Conservation (phyloP, 1,140 invertebrate genomes). For the Batillaria attramentaria region DNA sequence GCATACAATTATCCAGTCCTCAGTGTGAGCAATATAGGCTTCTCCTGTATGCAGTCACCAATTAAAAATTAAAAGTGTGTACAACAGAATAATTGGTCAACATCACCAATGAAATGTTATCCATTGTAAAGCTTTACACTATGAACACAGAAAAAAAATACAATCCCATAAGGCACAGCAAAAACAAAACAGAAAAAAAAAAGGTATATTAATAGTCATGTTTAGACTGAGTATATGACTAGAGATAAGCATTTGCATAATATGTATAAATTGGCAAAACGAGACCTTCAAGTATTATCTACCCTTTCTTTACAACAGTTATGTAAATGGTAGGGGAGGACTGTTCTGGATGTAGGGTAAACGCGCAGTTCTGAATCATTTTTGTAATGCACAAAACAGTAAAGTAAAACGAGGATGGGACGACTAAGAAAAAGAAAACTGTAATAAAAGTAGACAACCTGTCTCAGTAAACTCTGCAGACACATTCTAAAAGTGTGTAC, state of each 20-base stretch:
- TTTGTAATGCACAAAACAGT: slow-evolving; percentile 15
- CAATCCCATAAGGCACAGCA: slow-evolving; percentile 65
- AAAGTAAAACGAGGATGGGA: slow-evolving; percentile 24
- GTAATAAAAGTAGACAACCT: slow-evolving; percentile 35
- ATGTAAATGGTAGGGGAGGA: slow-evolving; percentile 21
- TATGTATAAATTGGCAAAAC: slow-evolving; percentile 19
- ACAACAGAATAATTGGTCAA: slow-evolving; percentile 45
- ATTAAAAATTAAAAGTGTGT: slow-evolving; percentile 45
- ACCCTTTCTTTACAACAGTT: slow-evolving; percentile 23
- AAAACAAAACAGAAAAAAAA: slow-evolving; percentile 48
- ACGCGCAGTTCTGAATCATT: slow-evolving; percentile 2
- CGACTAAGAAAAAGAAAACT: slow-evolving; percentile 15
- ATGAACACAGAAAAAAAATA: slow-evolving; percentile 56
- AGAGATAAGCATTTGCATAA: slow-evolving; percentile 36
- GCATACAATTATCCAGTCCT: slow-evolving; percentile 4
- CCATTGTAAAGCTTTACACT: slow-evolving; percentile 59
- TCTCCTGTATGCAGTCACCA: slow-evolving; percentile 29
- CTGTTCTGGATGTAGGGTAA: slow-evolving; percentile 19
- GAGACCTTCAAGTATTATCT: slow-evolving; percentile 19
- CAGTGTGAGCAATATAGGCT: slow-evolving; percentile 5
- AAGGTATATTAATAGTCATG: slow-evolving; percentile 36
- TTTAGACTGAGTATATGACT: slow-evolving; percentile 37
- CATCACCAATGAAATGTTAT: slow-evolving; percentile 50
- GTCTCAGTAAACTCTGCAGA: slow-evolving; percentile 14
- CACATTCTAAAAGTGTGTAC: slow-evolving; percentile 24